These are phyloP conservation scores for Pogonocichla stellata DNA, from an alignment of 2,113 vertebrate species.

Conservation along the genomic window DNA sequence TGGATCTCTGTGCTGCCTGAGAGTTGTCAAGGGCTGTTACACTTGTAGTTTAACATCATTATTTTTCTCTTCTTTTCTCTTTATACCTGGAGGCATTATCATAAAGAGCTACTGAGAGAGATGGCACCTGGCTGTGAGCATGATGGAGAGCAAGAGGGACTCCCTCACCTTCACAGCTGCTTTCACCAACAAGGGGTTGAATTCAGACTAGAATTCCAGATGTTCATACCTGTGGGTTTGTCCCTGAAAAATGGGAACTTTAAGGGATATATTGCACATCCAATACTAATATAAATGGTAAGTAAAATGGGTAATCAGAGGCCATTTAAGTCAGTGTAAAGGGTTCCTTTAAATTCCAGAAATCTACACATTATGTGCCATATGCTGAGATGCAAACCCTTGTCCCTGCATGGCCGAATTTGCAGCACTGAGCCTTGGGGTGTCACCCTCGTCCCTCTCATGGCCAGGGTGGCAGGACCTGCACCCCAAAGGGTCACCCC, in stretches of 20 bases:
- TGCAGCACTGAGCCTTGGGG: neutral
- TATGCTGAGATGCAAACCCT: neutral
- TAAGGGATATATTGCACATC: neutral
- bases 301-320: neutral
- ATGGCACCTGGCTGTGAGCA: neutral
- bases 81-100: neutral
- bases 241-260: neutral
- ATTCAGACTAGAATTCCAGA: neutral
- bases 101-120: neutral
- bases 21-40: neutral
- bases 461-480: neutral
- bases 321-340: neutral
- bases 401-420: neutral
- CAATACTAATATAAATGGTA: neutral
- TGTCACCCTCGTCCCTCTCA: slow-evolving; percentile 12
- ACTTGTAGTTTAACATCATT: neutral
- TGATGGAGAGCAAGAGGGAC: neutral
- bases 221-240: neutral
- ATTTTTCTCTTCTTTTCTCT: neutral
- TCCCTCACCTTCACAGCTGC: neutral
- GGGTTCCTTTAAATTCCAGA: neutral
- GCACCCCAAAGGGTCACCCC: neutral
- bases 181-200: neutral
- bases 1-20: neutral
- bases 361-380: no score